Percentiles rank a stretch among this genome's conserved stretches.
Evolutionary conservation across 2,888 invertebrate genomes (phyloP).

Genomic region (Mesoligia furuncula): DNA sequence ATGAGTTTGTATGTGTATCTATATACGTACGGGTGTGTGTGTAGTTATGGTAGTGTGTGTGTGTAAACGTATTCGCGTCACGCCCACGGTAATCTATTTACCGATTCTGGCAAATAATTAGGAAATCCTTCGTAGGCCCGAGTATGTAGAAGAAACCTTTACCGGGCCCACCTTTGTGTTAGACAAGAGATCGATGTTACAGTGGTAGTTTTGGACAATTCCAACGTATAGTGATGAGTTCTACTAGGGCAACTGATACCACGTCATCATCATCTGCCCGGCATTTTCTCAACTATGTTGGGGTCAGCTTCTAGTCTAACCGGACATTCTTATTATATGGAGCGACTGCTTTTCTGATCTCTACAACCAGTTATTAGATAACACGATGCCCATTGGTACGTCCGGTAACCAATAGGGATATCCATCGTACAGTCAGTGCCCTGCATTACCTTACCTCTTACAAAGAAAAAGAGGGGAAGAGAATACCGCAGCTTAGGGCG

Average conservation of each 20-base stretch:
- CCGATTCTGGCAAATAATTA: constrained; percentile 74
- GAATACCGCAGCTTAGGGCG: background rate
- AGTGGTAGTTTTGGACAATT: background rate
- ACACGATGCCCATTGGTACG: too few species aligned
- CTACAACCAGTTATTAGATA: background rate
- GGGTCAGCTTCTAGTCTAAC: background rate
- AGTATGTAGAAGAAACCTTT: constrained; percentile 23
- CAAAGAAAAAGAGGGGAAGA: background rate
- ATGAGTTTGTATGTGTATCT: constrained; percentile 11
- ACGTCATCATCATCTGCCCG: background rate
- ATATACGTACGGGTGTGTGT: background rate
- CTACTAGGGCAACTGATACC: too few species aligned
- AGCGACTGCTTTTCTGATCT: background rate
- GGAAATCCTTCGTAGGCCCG: constrained; percentile 65
- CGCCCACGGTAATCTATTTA: constrained; percentile 71
- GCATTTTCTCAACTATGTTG: background rate
- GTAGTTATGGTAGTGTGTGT: background rate
- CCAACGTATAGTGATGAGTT: background rate
- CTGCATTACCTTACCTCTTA: background rate
- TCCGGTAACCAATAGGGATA: background rate
- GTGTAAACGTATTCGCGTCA: constrained; percentile 62
- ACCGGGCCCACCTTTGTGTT: constrained; percentile 34
- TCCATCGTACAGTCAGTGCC: background rate
- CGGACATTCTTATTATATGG: background rate
- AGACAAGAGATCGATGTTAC: constrained; percentile 34